phyloP scores from a whole-genome alignment of 2,888 invertebrate species.

The Nipponacmea schrenckii region DNA sequence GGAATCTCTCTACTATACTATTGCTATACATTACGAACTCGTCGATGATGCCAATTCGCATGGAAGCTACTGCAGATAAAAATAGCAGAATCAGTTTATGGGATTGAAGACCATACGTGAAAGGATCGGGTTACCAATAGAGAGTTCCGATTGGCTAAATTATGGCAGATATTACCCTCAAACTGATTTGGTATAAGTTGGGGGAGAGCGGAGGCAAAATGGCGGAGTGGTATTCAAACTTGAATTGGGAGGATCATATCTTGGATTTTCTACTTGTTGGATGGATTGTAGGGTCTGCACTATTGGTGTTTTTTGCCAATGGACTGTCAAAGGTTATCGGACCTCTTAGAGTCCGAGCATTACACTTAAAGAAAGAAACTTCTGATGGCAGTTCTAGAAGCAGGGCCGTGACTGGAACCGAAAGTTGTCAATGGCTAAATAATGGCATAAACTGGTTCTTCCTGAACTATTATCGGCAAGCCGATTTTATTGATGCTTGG shows the following conservation, averaged over 20 bases:
- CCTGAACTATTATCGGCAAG: constrained; percentile 57
- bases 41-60: constrained; percentile 5
- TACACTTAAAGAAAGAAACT: constrained; percentile 37
- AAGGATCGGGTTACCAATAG: constrained; percentile 50
- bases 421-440: constrained; percentile 64
- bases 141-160: constrained; percentile 51
- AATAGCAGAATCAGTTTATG: constrained; percentile 43
- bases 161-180: constrained; percentile 66
- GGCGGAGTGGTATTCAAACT: constrained; percentile 61
- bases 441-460: constrained; percentile 63
- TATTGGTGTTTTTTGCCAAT: constrained; percentile 57
- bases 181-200: constrained; percentile 65
- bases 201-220: constrained; percentile 63
- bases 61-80: background rate
- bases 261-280: constrained; percentile 63
- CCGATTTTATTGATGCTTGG: constrained; percentile 66
- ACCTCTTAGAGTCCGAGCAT: constrained; percentile 51
- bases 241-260: constrained; percentile 61
- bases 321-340: constrained; percentile 60
- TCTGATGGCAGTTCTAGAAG: constrained; percentile 26
- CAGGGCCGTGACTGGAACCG: constrained; percentile 36
- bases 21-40: background rate
- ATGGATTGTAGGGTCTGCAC: constrained; percentile 60
- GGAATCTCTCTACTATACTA: background rate
- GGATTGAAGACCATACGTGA: constrained; percentile 48